Conservation (phyloP, 2,888 invertebrate species). For the Frankliniella fusca region DNA sequence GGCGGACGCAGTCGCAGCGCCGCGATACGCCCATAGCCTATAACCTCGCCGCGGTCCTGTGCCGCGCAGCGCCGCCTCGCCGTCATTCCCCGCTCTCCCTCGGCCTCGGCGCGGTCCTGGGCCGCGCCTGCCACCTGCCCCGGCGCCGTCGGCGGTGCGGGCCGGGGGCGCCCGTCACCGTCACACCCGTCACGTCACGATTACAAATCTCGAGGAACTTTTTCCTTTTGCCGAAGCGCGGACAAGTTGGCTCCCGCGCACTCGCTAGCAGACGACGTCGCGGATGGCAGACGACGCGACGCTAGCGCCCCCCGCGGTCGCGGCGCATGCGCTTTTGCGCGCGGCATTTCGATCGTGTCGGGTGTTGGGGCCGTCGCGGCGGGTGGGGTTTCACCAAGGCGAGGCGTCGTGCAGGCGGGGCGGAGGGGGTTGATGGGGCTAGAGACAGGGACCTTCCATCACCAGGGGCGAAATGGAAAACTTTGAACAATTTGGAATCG, state of each 20-base stretch:
- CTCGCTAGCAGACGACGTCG: neutral
- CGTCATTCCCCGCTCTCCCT: neutral
- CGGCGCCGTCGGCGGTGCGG: neutral
- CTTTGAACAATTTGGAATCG: too few species aligned
- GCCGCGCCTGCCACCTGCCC: neutral
- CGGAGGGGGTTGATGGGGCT: neutral
- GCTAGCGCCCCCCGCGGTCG: neutral
- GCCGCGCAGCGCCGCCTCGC: neutral
- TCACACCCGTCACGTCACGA: neutral
- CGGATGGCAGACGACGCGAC: conserved; percentile 9
- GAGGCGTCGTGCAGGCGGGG: neutral
- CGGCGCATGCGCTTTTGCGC: neutral
- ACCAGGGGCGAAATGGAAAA: neutral
- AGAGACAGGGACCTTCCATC: neutral
- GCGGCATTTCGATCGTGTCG: neutral
- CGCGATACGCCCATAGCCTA: conserved; percentile 8
- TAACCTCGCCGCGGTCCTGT: conserved; percentile 9
- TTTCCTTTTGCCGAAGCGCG: neutral
- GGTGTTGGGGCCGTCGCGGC: neutral
- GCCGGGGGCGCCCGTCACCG: neutral
- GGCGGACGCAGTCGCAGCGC: neutral
- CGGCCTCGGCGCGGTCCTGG: neutral
- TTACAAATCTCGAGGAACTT: neutral
- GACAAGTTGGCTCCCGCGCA: neutral
- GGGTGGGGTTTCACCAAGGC: neutral